A percentile compares a stretch with the other conserved stretches of the same genome.
Evolutionary conservation across 2,797 vertebrate species (phyloP).

Genomic region (Catharus ustulatus): DNA sequence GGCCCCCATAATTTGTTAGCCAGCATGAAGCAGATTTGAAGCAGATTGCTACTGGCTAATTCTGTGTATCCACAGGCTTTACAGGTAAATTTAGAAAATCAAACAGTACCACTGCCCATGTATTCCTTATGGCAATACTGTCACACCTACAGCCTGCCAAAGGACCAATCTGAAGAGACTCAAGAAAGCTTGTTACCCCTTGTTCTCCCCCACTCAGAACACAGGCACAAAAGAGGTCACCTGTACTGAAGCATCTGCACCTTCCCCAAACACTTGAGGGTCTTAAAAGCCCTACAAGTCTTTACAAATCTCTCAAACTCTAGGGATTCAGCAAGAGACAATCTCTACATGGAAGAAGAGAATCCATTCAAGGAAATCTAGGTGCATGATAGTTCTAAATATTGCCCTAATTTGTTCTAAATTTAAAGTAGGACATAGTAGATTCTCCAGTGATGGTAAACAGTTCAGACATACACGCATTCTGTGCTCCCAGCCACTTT

Average conservation of each 20-base stretch:
- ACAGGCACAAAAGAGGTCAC: accelerated
- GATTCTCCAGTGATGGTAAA: neutral
- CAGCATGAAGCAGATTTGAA: neutral
- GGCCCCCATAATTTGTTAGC: neutral
- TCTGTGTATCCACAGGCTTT: neutral
- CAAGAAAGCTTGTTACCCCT: neutral
- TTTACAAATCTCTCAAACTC: neutral
- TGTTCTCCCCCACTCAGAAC: neutral
- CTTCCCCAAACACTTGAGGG: neutral
- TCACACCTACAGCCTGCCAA: neutral
- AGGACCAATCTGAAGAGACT: neutral
- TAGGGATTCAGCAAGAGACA: neutral
- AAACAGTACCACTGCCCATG: neutral
- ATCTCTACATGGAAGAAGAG: neutral
- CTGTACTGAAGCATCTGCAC: accelerated
- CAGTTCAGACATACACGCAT: accelerated
- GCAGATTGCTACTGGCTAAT: neutral
- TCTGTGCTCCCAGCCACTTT: neutral
- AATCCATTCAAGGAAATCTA: neutral
- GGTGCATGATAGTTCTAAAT: neutral
- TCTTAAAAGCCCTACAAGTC: neutral
- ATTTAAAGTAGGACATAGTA: constrained; percentile 27
- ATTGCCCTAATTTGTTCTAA: neutral
- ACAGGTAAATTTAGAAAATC: neutral
- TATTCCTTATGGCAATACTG: neutral